Evolutionary conservation across 2,888 invertebrate species (phyloP).

Genomic region (Glaucopsyche alexis): DNA sequence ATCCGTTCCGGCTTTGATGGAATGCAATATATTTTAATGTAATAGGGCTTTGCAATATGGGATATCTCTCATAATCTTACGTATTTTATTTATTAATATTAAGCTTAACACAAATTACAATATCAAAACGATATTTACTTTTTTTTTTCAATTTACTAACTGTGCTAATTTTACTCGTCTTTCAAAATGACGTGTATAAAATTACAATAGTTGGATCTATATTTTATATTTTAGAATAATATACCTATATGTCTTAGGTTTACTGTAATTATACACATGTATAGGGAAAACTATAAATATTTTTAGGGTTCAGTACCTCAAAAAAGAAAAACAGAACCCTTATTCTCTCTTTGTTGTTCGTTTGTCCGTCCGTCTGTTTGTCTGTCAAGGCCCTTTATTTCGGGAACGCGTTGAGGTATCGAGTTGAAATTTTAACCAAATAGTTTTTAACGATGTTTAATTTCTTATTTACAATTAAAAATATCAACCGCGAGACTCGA

Average conservation of each 20-base stretch:
- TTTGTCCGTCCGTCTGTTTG: too few relatives aligned
- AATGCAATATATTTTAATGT: slow-evolving; percentile 1
- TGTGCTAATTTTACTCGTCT: slow-evolving; percentile 23
- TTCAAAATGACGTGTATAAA: slow-evolving; percentile 16
- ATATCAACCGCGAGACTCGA: too few relatives aligned
- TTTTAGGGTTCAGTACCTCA: background rate
- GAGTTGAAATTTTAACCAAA: too few relatives aligned
- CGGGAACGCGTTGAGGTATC: too few relatives aligned
- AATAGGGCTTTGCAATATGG: slow-evolving; percentile 20
- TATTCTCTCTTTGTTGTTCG: too few relatives aligned
- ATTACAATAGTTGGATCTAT: slow-evolving; percentile 21
- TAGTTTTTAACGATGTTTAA: too few relatives aligned
- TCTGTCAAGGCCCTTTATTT: too few relatives aligned
- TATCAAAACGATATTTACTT: background rate
- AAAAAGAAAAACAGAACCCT: too few relatives aligned
- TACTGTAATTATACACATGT: background rate
- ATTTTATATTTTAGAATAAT: slow-evolving; percentile 15
- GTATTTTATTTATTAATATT: background rate
- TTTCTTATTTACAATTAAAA: too few relatives aligned
- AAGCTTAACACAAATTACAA: background rate
- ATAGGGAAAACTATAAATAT: background rate
- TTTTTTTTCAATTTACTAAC: slow-evolving; percentile 20
- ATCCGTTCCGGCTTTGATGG: background rate
- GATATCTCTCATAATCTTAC: background rate
- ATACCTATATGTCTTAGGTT: background rate